Base-by-base conservation (phyloP, 2,797 vertebrate species). In the Chiroxiphia lanceolata region DNA sequence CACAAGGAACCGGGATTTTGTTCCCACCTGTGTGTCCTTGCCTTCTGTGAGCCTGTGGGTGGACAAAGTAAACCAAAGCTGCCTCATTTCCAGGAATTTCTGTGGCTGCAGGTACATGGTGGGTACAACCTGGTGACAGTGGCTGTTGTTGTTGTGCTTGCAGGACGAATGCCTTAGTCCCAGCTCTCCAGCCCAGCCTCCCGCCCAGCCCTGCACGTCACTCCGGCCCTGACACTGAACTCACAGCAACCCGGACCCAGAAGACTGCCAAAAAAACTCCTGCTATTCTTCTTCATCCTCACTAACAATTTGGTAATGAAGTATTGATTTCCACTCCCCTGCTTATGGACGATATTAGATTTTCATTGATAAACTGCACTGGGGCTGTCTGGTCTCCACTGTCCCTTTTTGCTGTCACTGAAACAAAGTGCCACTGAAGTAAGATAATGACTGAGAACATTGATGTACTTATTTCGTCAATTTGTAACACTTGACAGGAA, bases 271-370 rank as follows among this genome's bases (percentile, higher is more conserved):
- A 98, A 98, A 98, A 94, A 94, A 44, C 98, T 98, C 98, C 97
- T 72, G 98, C 98, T 98, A 99, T 99, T 98, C 98, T 98, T 99
- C 99, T 99, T 99, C 99, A 99, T 99, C 98, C 98, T 98, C 98
- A 98, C 99, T 98, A 99, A 99, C 99, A 99, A 99, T 99, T 99
- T 99, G 99, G 99, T 99, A 99, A 99, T 99, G 99, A 99, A 99
- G 99, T 99, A 99, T 99, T 99, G 99, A 99, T 99, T 99, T 99
- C 98, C 98, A 98, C 99, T 99, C 99, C 98, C 97, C 98, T 98
- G 97, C 99, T 99, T 99, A 99, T 99, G 98, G 99, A 99, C 98
- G 97, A 99, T 99, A 99, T 99, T 99, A 99, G 99, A 99, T 99
- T 99, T 99, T 98, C 98, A 99, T 99, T 99, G 99, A 99, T 99